Conservation (phyloP, 2,113 vertebrate species). For the Platysteira castanea region DNA sequence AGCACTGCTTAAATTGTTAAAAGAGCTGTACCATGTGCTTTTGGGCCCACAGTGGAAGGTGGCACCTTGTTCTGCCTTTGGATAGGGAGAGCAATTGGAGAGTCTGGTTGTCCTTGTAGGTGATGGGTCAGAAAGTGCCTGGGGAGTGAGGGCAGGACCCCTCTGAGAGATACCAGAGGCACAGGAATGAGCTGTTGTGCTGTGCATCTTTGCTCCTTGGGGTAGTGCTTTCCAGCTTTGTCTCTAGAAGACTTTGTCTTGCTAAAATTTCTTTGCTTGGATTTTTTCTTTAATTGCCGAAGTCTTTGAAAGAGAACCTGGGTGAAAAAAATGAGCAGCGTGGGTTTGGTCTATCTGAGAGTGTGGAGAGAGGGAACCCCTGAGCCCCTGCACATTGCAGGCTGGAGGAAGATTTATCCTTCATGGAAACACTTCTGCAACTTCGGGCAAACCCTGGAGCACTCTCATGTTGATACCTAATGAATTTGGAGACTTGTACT, state of each 20-base stretch:
- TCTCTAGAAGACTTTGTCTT: neutral
- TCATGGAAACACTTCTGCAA: neutral
- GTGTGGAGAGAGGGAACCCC: neutral
- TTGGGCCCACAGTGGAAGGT: neutral
- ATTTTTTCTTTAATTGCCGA: neutral
- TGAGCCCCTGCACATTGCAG: neutral
- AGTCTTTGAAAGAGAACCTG: neutral
- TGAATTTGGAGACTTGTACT: neutral
- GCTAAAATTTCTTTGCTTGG: neutral
- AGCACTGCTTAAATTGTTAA: neutral
- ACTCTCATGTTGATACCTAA: neutral
- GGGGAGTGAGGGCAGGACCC: neutral
- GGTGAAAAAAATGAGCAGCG: rapidly evolving
- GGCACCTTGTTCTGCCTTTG: neutral
- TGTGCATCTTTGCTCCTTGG: neutral
- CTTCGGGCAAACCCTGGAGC: neutral
- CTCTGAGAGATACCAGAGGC: neutral
- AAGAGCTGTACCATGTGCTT: neutral
- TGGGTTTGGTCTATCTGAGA: neutral
- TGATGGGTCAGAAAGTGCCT: neutral
- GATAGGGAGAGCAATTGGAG: neutral
- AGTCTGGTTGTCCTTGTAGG: neutral
- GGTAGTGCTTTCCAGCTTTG: neutral
- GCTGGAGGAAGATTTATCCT: neutral
- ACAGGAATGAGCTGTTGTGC: neutral